Evolutionary conservation across 2,113 vertebrate genomes (phyloP), one percentile per base, ranked within the genome.

Genomic region (Acrocephalus arundinaceus): DNA sequence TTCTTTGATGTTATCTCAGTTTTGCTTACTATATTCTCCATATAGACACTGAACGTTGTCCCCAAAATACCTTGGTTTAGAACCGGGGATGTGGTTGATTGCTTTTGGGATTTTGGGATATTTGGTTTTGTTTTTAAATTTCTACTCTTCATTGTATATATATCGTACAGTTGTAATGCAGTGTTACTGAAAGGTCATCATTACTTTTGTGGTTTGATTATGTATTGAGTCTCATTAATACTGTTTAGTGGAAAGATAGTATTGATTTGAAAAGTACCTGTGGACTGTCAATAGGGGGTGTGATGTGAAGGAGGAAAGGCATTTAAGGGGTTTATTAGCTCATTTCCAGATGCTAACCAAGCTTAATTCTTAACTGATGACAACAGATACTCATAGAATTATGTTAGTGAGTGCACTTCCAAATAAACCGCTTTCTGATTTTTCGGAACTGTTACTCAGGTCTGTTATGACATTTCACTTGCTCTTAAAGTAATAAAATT

Each of bases 201-300:
- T 43, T 77, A 25, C 52, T 84, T 70, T 59, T 45, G 30, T 81
- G 37, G 2, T 71, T 89, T 88, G 35, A 67, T 30, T 88, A 58
- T 33, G 10, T 58, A 12, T 30, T 76, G 41, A 87, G 49, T 62
- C 67, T 85, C 41, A 55, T 24, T 82, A 73, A 66, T 58, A 48
- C 11, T 54, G 25, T 68, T 88, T 61, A 81, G 72, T 90, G 79
- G 35, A 91, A 90, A 80, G 23, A 75, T 83, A 54, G 66, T 70
- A 90, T 65, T 92, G 76, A 93, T 96, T 93, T 90, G 76, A 94
- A 96, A 94, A 95, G 72, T 93, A 95, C 94, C 68, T 96, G 65
- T 90, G 70, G 72, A 59, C 76, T 96, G 94, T 96, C 90, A 92
- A 96, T 88, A 96, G 89, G 94, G 87, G 92, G 90, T 96, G 94